A percentile compares a stretch with the other conserved stretches of the same genome.
Evolutionary conservation across 1,140 invertebrate genomes (phyloP).

Genomic region (Apis dorsata): DNA sequence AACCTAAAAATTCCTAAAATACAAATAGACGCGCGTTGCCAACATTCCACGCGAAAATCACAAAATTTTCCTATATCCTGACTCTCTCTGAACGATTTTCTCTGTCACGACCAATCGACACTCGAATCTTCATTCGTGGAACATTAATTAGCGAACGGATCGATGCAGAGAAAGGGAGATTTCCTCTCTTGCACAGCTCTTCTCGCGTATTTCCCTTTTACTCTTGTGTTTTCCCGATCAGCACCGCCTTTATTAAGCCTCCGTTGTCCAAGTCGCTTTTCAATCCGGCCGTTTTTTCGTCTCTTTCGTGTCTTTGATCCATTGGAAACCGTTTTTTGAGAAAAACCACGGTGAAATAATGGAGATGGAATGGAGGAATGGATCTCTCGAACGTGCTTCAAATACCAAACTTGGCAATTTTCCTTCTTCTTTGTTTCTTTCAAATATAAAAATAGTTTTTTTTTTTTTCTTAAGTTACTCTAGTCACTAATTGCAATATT

Average conservation of each 20-base stretch:
- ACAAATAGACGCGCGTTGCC: background rate
- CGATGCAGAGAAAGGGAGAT: slow-evolving; percentile 11
- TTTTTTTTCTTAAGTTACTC: too few relatives aligned
- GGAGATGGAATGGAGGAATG: background rate
- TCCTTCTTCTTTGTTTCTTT: background rate
- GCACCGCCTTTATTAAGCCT: slow-evolving; percentile 43
- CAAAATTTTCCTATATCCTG: too few relatives aligned
- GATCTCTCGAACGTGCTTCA: too few relatives aligned
- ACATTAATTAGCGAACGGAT: slow-evolving; percentile 38
- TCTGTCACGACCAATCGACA: background rate
- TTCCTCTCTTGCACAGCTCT: background rate
- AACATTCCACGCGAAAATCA: background rate
- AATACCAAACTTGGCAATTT: too few relatives aligned
- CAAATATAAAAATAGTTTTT: too few relatives aligned
- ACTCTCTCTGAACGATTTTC: background rate
- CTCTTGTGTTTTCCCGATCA: slow-evolving; percentile 24
- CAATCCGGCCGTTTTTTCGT: slow-evolving; percentile 20
- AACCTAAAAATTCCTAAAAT: background rate
- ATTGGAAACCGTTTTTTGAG: background rate
- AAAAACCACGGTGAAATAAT: background rate
- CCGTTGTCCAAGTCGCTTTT: slow-evolving; percentile 42
- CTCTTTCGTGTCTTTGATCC: background rate
- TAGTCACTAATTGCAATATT: too few relatives aligned
- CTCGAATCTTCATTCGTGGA: slow-evolving; percentile 15
- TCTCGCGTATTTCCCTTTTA: background rate